Evolutionary conservation across 2,888 invertebrate species (phyloP), one percentile per base, ranked within the genome.

Genomic region (Herminia tarsipennalis): DNA sequence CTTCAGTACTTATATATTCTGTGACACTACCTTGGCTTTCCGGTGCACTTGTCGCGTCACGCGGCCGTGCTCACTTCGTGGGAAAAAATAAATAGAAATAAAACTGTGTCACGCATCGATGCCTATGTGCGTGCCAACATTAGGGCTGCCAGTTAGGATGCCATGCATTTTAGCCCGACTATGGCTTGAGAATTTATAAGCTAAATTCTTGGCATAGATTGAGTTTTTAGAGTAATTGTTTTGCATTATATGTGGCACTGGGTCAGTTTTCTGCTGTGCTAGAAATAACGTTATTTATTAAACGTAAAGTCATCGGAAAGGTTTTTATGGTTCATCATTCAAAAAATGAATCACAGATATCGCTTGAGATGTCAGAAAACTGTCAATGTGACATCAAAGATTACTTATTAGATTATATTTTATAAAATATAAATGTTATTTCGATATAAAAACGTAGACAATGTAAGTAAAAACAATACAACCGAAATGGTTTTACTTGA

Each of bases 101-200:
- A 69, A 66, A 66, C 51, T 44, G 55, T 65, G 73, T 65, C 71
- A 77, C 73, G 78, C 73, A 70, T 66, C 69, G 66, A 21, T 66
- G 65, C 38, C 51, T 62, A 66, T 70, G 68, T 71, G 70, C 66
- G 66, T 59, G 67, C 53, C 60, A 67, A 51, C 17, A 30, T 9
- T 37, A 65, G 62, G 59, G 65, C 24, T 62, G 20, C 9, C 47
- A 35, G 21, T 30, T 20, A 38, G 10, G 13, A 32, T 41, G 6
- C 16, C 28, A 18, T 16, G 29, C 10, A 16, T 28, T 41, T 21
- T 28, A 28, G n/a, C 27, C 21, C 9, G 14, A 8, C 9, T 28
- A 12, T 33, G 36, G 8, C 14, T 37, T 24, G 38, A 16, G 17
- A 50, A 55, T 53, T 56, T 36, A 49, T 53, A 42, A 42, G 41